phyloP scores from a whole-genome alignment of 1,140 invertebrate genomes.

The Bursaphelenchus mucronatus region DNA sequence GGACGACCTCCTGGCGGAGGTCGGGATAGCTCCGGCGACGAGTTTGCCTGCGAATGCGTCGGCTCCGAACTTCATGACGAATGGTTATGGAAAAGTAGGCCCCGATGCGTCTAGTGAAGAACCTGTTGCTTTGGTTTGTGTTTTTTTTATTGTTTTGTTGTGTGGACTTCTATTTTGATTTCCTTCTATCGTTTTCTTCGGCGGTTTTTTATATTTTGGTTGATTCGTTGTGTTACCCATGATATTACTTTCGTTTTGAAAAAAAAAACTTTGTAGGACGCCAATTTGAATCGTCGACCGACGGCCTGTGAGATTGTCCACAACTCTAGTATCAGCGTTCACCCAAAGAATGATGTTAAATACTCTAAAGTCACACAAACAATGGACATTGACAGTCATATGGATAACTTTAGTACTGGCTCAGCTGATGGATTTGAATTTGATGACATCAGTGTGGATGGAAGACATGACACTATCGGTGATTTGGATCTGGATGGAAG shows the following conservation, averaged over 20 bases:
- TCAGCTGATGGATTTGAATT: conserved; percentile 26
- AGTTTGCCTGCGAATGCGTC: not conserved
- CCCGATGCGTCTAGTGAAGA: not conserved
- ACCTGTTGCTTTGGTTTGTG: not conserved
- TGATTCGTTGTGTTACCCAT: not conserved
- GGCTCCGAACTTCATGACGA: conserved; percentile 6
- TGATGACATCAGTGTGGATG: conserved; percentile 21
- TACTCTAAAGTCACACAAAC: conserved; percentile 28
- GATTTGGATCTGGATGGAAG: conserved; percentile 22
- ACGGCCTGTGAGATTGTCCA: conserved; percentile 15
- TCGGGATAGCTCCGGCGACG: not conserved
- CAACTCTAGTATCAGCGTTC: conserved; percentile 3
- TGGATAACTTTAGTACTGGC: conserved; percentile 21
- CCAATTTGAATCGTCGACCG: conserved; percentile 8
- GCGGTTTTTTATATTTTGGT: not conserved
- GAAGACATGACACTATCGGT: conserved; percentile 1
- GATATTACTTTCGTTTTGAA: conserved; percentile 10
- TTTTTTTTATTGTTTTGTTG: conserved; percentile 13
- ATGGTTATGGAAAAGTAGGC: not conserved
- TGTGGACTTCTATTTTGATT: conserved; percentile 9
- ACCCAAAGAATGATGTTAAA: conserved; percentile 23
- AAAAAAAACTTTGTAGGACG: not conserved
- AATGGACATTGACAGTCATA: conserved; percentile 9
- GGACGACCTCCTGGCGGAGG: not conserved
- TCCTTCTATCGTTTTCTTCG: conserved; percentile 5